These are phyloP conservation scores for Aethes cnicana DNA, from an alignment of 2,888 invertebrate genomes.

Conservation along the genomic window DNA sequence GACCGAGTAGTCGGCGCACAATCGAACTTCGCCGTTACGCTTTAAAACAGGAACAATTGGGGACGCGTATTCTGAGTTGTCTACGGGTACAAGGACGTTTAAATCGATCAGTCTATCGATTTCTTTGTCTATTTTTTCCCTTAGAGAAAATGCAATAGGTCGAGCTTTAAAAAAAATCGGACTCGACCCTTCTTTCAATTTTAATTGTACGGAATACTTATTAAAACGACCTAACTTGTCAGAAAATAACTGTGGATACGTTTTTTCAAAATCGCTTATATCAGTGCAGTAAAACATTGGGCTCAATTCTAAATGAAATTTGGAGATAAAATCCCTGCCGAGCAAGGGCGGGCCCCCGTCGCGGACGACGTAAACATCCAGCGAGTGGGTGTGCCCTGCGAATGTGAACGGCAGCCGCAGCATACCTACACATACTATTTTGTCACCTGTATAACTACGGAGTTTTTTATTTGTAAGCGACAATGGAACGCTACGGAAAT, in stretches of 20 bases:
- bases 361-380: no score
- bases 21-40: background rate
- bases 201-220: background rate
- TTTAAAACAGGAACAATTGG: no score
- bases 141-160: background rate
- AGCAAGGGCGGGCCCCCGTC: no score
- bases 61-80: background rate
- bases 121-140: no score
- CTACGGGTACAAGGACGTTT: background rate
- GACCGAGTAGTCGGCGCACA: no score
- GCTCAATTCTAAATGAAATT: constrained; percentile 31
- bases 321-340: constrained; percentile 33
- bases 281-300: constrained; percentile 20
- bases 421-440: no score
- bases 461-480: no score
- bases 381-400: no score
- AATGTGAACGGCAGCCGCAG: no score
- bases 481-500: no score
- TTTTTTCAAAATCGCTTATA: background rate
- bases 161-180: background rate
- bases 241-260: background rate
- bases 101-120: background rate
- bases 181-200: background rate
- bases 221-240: constrained; percentile 1
- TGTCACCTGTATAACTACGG: no score